These are phyloP conservation scores for Paramormyrops hopkinsi DNA, from an alignment of 2,797 vertebrate species.

Conservation along the genomic window DNA sequence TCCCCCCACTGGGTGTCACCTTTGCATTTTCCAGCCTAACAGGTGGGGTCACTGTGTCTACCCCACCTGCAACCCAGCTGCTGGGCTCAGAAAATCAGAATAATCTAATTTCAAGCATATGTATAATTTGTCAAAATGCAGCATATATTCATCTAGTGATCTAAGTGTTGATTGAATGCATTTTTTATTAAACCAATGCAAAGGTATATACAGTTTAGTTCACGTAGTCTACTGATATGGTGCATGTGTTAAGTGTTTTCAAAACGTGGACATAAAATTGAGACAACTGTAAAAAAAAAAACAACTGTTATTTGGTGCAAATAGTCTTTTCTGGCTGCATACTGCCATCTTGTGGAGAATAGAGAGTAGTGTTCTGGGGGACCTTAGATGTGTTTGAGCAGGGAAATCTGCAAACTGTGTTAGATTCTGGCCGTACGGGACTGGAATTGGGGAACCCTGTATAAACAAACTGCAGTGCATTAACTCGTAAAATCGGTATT, in stretches of 20 bases:
- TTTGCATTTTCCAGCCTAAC: not conserved
- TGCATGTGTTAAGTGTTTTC: not conserved
- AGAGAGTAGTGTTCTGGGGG: not conserved
- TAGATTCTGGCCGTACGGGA: not conserved
- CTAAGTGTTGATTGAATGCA: not conserved
- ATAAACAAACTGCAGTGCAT: not conserved
- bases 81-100: not conserved
- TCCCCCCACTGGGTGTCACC: not conserved
- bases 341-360: not conserved
- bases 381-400: not conserved
- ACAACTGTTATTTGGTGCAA: not conserved
- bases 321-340: not conserved
- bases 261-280: not conserved
- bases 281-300: not conserved
- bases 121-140: not conserved
- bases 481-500: not conserved
- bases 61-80: not conserved
- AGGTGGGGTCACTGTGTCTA: not conserved
- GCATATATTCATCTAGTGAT: not conserved
- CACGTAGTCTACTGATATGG: not conserved
- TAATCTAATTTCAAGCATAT: not conserved
- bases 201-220: not conserved
- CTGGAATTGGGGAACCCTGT: not conserved
- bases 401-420: not conserved
- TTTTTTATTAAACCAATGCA: not conserved